Percentiles rank a stretch among this genome's conserved stretches.
Evolutionary conservation across 2,888 invertebrate genomes (phyloP).

Genomic region (Eristalinus aeneus): DNA sequence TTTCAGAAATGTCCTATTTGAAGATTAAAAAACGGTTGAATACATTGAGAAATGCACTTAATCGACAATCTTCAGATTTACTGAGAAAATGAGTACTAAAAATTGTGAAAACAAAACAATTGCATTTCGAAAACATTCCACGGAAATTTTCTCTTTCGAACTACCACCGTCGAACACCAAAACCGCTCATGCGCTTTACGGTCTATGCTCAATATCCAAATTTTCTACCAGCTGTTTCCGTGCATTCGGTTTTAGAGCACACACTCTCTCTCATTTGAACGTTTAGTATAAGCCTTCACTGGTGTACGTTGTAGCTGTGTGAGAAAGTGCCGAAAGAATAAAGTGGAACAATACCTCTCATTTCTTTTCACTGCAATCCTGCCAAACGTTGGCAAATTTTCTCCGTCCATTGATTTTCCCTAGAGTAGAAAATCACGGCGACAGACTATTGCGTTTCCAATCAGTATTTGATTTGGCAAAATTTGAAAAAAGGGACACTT

Average conservation of each 20-base stretch:
- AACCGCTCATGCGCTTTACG: neutral
- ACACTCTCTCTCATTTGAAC: neutral
- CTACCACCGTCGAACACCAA: neutral
- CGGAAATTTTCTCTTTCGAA: neutral
- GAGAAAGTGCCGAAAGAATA: neutral
- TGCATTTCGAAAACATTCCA: neutral
- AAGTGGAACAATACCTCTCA: constrained; percentile 18
- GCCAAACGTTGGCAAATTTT: constrained; percentile 29
- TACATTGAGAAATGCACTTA: no score
- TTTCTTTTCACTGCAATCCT: neutral
- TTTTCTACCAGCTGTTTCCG: neutral
- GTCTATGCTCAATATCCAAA: neutral
- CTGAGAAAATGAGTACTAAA: no score
- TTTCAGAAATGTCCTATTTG: no score
- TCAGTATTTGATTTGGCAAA: constrained; percentile 7
- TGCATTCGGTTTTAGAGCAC: neutral
- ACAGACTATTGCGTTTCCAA: constrained; percentile 26
- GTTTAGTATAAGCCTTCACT: neutral
- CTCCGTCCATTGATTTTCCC: constrained; percentile 55
- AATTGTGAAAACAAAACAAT: neutral
- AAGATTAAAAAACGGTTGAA: no score
- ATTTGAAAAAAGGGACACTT: constrained; percentile 5
- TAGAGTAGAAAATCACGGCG: constrained; percentile 31
- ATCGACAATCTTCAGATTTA: no score
- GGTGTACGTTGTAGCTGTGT: neutral